Evolutionary conservation across 1,140 invertebrate species (phyloP), one percentile per base, ranked within the genome.

Genomic region (Temnothorax nylanderi): DNA sequence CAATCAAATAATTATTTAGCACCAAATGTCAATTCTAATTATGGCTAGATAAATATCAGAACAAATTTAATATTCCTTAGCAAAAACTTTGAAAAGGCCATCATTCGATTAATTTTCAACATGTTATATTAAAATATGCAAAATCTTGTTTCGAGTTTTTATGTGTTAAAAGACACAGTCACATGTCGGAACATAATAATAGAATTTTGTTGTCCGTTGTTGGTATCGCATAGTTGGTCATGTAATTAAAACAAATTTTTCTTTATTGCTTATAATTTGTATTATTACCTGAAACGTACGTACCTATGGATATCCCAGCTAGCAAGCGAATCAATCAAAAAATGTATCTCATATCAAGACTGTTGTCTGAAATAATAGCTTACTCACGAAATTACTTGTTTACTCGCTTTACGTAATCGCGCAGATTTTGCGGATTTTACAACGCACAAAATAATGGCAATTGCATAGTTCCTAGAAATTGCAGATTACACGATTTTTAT

Each of bases 271-370:
- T 4, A 60, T 60, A 37, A 32, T 21, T 11, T 8, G 2, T 76
- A 8, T 13, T 26, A 26, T 37, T 6, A 3, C 21, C 41, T 2
- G 11, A 58, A 58, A 21, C n/a, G 13, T 67, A 34, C 11, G 0
- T 13, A 76, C n/a, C 0, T 32, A 80, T 54, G 5, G 32, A 47
- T 7, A 49, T 13, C 4, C 26, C 10, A 8, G 2, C 3, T 13
- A 13, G 11, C 69, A 26, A 56, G 41, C 54, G 8, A 71, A 47
- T 60, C 80, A 84, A 21, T 47, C 41, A 37, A 56, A n/a, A 16
- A 81, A 18, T 26, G 13, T 54, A 18, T 44, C 47, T 58, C 49
- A 3, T 82, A 71, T 81, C 78, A 75, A 82, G 54, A 21, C 54
- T 34, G 41, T 71, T 7, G 51, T 37, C 10, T 47, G 54, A 74